Conservation (phyloP, 2,797 vertebrate species). For the Taenioides sp. region DNA sequence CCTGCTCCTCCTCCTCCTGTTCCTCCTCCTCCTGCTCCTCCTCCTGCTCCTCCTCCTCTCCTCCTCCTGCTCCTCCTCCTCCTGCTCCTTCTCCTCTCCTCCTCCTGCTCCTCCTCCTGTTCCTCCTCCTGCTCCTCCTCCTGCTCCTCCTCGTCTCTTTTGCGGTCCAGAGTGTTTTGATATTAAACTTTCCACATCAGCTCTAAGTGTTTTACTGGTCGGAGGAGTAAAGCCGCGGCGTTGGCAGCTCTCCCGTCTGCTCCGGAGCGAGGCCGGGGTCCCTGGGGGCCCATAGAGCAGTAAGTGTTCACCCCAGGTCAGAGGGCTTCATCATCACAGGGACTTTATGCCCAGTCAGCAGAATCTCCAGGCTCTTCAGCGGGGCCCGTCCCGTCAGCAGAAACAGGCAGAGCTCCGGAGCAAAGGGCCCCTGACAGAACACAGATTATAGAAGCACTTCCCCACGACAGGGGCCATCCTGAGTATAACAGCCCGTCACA, state of each 20-base stretch:
- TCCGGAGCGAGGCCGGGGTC: neutral
- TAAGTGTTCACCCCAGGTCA: constrained; percentile 1
- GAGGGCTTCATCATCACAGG: neutral
- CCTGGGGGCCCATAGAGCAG: neutral
- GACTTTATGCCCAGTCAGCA: constrained; percentile 1
- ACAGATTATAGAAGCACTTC: too few relatives aligned
- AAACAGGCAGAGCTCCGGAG: neutral
- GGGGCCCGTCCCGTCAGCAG: neutral
- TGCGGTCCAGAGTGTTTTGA: neutral
- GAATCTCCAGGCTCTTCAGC: neutral
- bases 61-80: too few relatives aligned
- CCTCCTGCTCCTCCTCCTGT: too few relatives aligned
- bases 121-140: too few relatives aligned
- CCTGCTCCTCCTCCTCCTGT: too few relatives aligned
- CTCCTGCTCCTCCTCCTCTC: too few relatives aligned
- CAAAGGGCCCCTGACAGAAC: too few relatives aligned
- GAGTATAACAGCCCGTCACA: too few relatives aligned
- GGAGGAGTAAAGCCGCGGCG: neutral
- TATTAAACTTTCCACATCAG: constrained; percentile 3
- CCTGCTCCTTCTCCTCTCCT: too few relatives aligned
- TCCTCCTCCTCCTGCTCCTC: too few relatives aligned
- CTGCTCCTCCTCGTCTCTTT: too few relatives aligned
- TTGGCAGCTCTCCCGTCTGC: neutral
- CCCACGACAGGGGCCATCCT: too few relatives aligned
- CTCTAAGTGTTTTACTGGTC: neutral